Evolutionary conservation across 1,140 invertebrate species (phyloP).

Genomic region (Drosophila parvula): DNA sequence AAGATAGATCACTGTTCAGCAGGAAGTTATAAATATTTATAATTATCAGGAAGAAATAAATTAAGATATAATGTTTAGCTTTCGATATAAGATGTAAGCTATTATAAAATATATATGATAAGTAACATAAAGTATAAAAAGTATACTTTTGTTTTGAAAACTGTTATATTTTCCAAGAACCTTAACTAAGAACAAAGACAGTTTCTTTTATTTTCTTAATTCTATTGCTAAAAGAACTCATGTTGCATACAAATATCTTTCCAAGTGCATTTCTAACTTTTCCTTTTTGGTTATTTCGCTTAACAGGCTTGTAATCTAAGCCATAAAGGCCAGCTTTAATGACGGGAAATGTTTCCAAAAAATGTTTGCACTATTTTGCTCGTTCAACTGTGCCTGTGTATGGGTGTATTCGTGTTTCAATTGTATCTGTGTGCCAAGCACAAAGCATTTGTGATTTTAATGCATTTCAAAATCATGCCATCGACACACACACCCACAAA

Average conservation of each 20-base stretch:
- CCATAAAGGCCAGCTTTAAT: constrained; percentile 49
- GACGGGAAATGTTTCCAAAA: constrained; percentile 56
- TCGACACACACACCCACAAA: constrained; percentile 19
- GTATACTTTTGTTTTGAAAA: too few species aligned
- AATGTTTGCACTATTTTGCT: constrained; percentile 36
- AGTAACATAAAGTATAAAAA: too few species aligned
- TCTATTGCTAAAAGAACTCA: too few species aligned
- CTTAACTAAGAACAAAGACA: too few species aligned
- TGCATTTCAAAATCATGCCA: constrained; percentile 52
- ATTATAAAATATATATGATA: not conserved
- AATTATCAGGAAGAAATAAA: not conserved
- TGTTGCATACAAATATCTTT: not conserved
- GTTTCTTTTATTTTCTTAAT: not conserved
- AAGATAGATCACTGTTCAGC: not conserved
- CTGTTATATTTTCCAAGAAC: too few species aligned
- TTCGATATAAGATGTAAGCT: too few species aligned
- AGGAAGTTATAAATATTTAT: constrained; percentile 12
- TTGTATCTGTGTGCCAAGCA: constrained; percentile 24
- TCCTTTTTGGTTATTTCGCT: constrained; percentile 12
- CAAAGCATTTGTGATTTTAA: constrained; percentile 43
- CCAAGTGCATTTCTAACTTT: constrained; percentile 8
- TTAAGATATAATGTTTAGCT: not conserved
- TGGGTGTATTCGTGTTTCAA: constrained; percentile 9
- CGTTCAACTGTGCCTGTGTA: constrained; percentile 2
- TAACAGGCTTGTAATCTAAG: constrained; percentile 60